Evolutionary conservation across 2,888 invertebrate species (phyloP).

Genomic region (Antheraea yamamai): DNA sequence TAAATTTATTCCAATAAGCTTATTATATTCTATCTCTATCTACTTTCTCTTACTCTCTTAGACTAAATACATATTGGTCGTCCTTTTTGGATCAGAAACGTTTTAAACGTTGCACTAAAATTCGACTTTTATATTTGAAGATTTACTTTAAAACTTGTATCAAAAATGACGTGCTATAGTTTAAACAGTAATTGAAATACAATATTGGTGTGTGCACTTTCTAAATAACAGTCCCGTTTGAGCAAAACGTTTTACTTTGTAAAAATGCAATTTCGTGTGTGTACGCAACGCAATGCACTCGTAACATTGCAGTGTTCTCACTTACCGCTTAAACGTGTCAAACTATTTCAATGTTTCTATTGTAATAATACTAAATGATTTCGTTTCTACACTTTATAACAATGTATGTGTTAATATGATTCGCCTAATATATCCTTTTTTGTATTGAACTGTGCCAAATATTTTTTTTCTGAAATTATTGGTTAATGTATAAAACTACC

Average conservation of each 20-base stretch:
- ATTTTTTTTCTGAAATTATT: background rate
- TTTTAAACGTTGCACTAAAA: background rate
- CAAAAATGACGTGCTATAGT: background rate
- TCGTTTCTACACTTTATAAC: background rate
- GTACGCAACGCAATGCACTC: slow-evolving; percentile 12
- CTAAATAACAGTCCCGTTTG: background rate
- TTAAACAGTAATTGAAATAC: background rate
- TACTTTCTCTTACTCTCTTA: background rate
- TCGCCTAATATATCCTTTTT: background rate
- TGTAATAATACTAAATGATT: background rate
- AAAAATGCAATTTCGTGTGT: slow-evolving; percentile 7
- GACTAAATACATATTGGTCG: background rate
- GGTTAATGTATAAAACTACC: background rate
- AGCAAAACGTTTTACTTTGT: slow-evolving; percentile 5
- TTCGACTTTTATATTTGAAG: background rate
- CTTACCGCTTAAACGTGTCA: slow-evolving; percentile 6
- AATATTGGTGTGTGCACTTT: background rate
- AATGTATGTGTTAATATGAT: background rate
- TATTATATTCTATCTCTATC: background rate
- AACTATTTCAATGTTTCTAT: too few relatives aligned
- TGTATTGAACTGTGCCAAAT: slow-evolving; percentile 8
- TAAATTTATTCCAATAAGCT: background rate
- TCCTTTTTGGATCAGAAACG: background rate
- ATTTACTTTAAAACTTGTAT: background rate
- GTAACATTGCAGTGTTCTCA: slow-evolving; percentile 17